phyloP scores from a whole-genome alignment of 2,797 vertebrate genomes.

The Neoniphon sammara region DNA sequence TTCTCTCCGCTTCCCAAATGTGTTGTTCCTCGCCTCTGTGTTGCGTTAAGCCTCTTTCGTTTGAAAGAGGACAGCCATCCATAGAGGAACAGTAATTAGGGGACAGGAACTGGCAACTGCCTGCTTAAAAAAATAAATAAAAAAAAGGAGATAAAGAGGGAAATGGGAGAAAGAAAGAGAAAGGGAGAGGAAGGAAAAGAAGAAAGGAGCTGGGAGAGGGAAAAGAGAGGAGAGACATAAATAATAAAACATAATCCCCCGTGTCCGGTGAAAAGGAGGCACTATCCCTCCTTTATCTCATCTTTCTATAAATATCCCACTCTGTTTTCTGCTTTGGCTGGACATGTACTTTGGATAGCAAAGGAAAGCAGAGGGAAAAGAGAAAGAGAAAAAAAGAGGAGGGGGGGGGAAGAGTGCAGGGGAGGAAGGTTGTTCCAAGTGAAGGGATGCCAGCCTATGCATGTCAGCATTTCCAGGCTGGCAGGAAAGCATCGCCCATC shows the following conservation, averaged over 20 bases:
- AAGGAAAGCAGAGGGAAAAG: conserved; percentile 32
- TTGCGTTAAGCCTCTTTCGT: conserved; percentile 45
- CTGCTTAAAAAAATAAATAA: conserved; percentile 15
- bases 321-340: conserved; percentile 60
- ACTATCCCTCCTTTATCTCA: conserved; percentile 43
- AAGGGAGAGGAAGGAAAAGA: not conserved
- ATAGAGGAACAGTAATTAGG: conserved; percentile 54
- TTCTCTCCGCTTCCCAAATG: not conserved
- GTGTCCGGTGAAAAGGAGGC: conserved; percentile 42
- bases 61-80: conserved; percentile 55
- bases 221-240: conserved; percentile 36
- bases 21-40: conserved; percentile 20
- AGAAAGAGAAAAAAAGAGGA: conserved; percentile 7
- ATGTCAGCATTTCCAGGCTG: conserved; percentile 69
- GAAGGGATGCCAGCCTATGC: conserved; percentile 67
- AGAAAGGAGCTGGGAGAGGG: conserved; percentile 15
- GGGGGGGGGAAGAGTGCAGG: conserved; percentile 6
- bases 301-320: conserved; percentile 59
- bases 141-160: conserved; percentile 18
- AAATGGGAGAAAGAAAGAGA: conserved; percentile 17
- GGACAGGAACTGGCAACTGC: conserved; percentile 53
- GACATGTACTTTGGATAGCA: conserved; percentile 34
- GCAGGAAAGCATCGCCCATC: conserved; percentile 44
- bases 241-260: conserved; percentile 56
- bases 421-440: conserved; percentile 58